Evolutionary conservation across 2,797 vertebrate species (phyloP).

Genomic region (Vipera ursinii): DNA sequence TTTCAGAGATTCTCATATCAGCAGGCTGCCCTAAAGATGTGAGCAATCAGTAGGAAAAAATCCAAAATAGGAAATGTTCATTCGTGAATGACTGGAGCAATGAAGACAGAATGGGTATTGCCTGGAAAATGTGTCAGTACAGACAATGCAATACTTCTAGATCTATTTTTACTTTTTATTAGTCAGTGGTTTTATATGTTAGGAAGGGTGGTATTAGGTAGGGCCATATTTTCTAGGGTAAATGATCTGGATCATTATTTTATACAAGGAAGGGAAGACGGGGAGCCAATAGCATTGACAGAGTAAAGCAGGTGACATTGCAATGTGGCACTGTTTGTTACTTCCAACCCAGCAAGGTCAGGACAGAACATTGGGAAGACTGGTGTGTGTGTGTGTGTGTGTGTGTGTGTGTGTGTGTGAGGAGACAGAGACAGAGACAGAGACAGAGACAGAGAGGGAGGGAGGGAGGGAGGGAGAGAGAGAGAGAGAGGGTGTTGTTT

Average conservation of each 20-base stretch:
- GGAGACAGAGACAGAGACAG: too few species aligned
- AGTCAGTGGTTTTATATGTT: not conserved
- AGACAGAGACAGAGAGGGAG: too few species aligned
- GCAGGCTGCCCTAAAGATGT: not conserved
- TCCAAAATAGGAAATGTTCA: not conserved
- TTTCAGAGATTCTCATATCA: not conserved
- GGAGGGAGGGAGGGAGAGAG: too few species aligned
- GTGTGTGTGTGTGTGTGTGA: not conserved
- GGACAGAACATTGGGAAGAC: not conserved
- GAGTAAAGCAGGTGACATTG: not conserved
- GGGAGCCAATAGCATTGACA: not conserved
- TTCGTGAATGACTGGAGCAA: not conserved
- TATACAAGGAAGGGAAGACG: not conserved
- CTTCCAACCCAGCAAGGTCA: not conserved
- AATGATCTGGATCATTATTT: not conserved
- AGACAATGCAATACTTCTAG: not conserved
- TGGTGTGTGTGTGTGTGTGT: not conserved
- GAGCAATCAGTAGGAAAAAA: not conserved
- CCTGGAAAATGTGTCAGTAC: not conserved
- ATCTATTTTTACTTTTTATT: not conserved
- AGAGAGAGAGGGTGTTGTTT: not conserved
- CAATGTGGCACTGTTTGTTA: not conserved
- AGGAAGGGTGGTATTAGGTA: not conserved
- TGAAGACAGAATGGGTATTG: not conserved
- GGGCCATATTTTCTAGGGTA: not conserved